A percentile compares a stretch with the other conserved stretches of the same genome.
Evolutionary conservation across 2,797 vertebrate species (phyloP).

Genomic region (Capromys pilorides): DNA sequence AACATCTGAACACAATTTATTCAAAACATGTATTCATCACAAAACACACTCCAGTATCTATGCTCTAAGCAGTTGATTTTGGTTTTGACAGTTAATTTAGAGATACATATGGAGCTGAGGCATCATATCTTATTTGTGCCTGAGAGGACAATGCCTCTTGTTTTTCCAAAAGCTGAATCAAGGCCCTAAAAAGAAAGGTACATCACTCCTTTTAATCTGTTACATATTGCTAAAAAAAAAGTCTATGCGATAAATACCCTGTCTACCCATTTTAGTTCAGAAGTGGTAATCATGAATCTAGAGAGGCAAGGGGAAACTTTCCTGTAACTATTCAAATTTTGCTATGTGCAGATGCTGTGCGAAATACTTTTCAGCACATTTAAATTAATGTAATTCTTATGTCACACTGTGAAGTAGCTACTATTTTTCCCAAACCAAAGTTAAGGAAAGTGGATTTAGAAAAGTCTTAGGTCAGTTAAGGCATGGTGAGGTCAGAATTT

Average conservation of each 20-base stretch:
- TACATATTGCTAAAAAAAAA: background rate
- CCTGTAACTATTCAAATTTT: background rate
- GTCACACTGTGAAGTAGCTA: background rate
- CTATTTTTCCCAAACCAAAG: background rate
- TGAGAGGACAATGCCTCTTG: background rate
- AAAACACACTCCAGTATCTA: background rate
- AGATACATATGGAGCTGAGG: background rate
- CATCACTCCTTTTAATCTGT: background rate
- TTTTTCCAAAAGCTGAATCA: slow-evolving; percentile 39
- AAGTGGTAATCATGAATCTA: slow-evolving; percentile 24
- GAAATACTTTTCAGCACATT: background rate
- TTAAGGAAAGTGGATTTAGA: background rate
- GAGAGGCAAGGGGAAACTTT: background rate
- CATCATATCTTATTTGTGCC: slow-evolving; percentile 41
- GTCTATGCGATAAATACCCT: background rate
- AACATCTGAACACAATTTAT: background rate
- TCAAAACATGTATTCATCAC: background rate
- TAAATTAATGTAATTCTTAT: background rate
- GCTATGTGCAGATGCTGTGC: background rate
- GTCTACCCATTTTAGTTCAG: slow-evolving; percentile 28
- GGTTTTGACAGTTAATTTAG: slow-evolving; percentile 52
- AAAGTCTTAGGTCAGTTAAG: slow-evolving; percentile 10
- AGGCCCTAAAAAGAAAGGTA: background rate
- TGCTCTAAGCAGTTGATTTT: slow-evolving; percentile 13
- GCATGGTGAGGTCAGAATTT: background rate